phyloP scores from a whole-genome alignment of 2,888 invertebrate species.

The Neoascia interrupta region DNA sequence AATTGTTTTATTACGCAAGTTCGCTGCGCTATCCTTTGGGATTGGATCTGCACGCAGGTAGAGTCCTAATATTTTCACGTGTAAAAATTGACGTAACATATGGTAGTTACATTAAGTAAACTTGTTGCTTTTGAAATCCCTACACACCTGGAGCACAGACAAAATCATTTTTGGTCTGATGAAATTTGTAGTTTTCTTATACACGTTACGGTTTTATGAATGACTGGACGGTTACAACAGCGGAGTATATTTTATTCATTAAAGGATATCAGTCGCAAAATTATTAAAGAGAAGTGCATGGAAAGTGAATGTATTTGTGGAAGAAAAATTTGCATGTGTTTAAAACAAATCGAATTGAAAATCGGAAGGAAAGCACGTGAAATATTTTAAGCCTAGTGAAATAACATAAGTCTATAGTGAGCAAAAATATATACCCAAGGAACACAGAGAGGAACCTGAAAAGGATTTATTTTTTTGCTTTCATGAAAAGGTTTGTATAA shows the following conservation, averaged over 20 bases:
- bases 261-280: constrained; percentile 2
- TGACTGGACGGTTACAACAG: constrained; percentile 6
- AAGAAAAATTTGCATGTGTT: background rate
- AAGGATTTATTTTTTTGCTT: too few species aligned
- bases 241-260: too few species aligned
- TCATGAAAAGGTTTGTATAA: too few species aligned
- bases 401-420: too few species aligned
- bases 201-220: constrained; percentile 11
- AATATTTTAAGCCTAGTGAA: too few species aligned
- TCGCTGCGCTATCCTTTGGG: background rate
- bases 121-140: constrained; percentile 13
- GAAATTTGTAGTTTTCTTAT: constrained; percentile 11
- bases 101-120: constrained; percentile 12
- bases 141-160: background rate
- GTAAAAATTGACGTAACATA: constrained; percentile 14
- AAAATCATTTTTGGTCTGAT: background rate
- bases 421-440: too few species aligned
- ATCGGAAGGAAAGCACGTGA: too few species aligned
- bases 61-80: too few species aligned
- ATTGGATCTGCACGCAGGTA: background rate
- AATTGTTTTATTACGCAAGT: constrained; percentile 3
- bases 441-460: too few species aligned
- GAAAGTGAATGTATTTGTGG: background rate
- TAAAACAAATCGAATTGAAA: too few species aligned
- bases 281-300: background rate